Percentiles rank a stretch among this genome's conserved stretches.
These are phyloP conservation scores for Terrapene triunguis DNA, from an alignment of 2,113 vertebrate species.

Conservation along the genomic window DNA sequence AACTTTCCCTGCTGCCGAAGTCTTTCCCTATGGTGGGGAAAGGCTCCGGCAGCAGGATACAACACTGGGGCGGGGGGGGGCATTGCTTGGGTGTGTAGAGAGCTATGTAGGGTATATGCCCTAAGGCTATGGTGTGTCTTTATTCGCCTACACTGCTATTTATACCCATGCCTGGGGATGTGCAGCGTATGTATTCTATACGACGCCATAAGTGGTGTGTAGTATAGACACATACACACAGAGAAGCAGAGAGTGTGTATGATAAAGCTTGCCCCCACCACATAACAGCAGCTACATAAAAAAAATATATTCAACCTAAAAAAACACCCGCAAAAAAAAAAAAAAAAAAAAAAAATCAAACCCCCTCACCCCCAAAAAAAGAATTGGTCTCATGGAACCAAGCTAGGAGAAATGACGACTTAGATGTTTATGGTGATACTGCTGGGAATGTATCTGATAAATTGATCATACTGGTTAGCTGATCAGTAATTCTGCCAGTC, in stretches of 20 bases:
- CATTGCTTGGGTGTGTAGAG: neutral
- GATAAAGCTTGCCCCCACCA: neutral
- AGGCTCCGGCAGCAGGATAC: neutral
- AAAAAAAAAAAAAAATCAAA: neutral
- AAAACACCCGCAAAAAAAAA: neutral
- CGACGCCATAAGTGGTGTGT: neutral
- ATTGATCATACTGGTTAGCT: neutral
- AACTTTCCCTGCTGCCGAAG: neutral
- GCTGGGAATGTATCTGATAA: neutral
- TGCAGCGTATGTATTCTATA: neutral
- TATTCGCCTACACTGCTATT: neutral
- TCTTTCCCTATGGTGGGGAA: neutral
- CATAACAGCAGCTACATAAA: neutral
- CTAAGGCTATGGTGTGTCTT: neutral
- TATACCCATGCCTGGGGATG: neutral
- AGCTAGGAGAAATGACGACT: neutral
- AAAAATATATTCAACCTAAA: neutral
- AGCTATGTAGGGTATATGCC: neutral
- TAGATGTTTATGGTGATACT: neutral
- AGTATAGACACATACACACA: too few species aligned
- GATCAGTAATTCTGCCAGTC: neutral
- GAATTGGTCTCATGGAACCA: neutral
- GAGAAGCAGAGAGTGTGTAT: too few species aligned
- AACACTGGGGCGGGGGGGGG: too few species aligned
- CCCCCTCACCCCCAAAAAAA: neutral